phyloP scores from a whole-genome alignment of 92 coral and sea anemone species.

The Ricordea florida region DNA sequence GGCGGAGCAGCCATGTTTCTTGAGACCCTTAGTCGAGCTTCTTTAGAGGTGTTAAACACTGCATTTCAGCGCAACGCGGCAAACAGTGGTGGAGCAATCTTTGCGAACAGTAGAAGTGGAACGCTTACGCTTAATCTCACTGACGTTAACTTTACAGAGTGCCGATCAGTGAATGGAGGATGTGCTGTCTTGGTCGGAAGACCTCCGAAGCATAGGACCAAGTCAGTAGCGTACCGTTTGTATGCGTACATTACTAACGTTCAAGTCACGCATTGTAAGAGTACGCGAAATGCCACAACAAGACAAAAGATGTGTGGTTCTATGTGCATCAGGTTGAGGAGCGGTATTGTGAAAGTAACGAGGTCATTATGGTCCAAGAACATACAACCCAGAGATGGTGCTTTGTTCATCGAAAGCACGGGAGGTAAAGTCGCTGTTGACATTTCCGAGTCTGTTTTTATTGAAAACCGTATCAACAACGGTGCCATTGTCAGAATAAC shows the following conservation, averaged over 20 bases:
- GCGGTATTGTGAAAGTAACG: not conserved
- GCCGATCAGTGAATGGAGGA: not conserved
- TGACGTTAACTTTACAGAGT: conserved; percentile 8
- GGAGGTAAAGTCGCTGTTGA: not conserved
- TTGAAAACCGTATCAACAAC: not conserved
- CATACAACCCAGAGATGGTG: not conserved
- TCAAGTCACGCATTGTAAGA: not conserved
- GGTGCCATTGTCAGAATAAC: not conserved
- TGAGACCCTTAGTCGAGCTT: not conserved
- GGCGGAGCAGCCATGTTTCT: conserved; percentile 16
- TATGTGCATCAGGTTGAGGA: not conserved
- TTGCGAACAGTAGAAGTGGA: not conserved
- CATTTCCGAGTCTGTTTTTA: not conserved
- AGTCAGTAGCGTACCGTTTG: conserved; percentile 4
- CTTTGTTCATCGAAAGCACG: not conserved
- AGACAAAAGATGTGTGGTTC: not conserved
- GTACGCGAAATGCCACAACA: not conserved
- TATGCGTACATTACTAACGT: not conserved
- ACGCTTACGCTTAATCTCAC: conserved; percentile 6
- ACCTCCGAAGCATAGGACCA: not conserved
- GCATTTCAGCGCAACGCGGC: conserved; percentile 21
- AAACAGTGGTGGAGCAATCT: conserved; percentile 32
- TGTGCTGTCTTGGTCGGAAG: conserved; percentile 3
- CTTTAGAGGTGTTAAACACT: conserved; percentile 1
- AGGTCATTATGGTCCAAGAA: not conserved